Evolutionary conservation across 1,140 invertebrate genomes (phyloP).

Genomic region (Cheumatopsyche charites): DNA sequence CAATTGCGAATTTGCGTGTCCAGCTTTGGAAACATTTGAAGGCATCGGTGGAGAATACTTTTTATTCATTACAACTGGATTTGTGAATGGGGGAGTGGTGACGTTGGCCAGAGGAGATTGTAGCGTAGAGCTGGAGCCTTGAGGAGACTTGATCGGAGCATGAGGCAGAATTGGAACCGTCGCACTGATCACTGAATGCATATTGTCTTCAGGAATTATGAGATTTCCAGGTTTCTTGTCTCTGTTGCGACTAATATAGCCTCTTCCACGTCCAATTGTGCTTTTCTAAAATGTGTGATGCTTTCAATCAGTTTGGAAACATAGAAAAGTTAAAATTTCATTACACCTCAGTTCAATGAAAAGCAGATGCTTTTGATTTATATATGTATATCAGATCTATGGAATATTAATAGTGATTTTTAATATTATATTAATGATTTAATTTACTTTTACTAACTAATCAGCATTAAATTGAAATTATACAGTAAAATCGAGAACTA

Average conservation of each 20-base stretch:
- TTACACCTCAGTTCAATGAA: too few relatives aligned
- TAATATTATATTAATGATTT: too few relatives aligned
- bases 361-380: too few relatives aligned
- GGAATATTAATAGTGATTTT: too few relatives aligned
- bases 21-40: neutral
- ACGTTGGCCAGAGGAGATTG: neutral
- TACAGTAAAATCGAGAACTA: too few relatives aligned
- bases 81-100: neutral
- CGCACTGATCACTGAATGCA: neutral
- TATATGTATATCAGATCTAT: too few relatives aligned
- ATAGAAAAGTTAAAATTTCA: too few relatives aligned
- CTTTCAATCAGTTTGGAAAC: neutral
- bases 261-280: constrained; percentile 39
- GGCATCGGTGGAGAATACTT: neutral
- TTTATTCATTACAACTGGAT: too few relatives aligned
- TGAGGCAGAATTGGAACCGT: neutral
- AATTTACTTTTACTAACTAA: too few relatives aligned
- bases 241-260: constrained; percentile 43
- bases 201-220: neutral
- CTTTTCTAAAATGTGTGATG: constrained; percentile 31
- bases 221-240: constrained; percentile 36
- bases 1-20: neutral
- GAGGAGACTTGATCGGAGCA: neutral
- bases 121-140: neutral
- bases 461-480: too few relatives aligned